A percentile compares a stretch with the other conserved stretches of the same genome.
Conservation (phyloP, 2,888 invertebrate genomes). For the Catocala nupta region DNA sequence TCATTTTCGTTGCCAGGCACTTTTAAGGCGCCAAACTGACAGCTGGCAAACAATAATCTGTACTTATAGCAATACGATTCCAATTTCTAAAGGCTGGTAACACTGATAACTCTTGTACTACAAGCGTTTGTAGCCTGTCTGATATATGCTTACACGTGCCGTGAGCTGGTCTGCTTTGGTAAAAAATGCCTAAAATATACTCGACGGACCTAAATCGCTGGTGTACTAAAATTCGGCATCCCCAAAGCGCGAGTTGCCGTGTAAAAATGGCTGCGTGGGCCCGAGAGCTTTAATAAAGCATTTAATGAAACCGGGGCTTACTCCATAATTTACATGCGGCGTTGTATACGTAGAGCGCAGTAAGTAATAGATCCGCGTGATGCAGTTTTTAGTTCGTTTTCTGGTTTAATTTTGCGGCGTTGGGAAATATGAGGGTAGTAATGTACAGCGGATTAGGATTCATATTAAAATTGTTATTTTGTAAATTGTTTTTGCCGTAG, state of each 20-base stretch:
- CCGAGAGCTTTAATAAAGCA: conserved; percentile 65
- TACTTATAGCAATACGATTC: no score
- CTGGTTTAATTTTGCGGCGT: not conserved
- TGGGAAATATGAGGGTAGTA: not conserved
- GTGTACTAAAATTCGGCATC: conserved; percentile 37
- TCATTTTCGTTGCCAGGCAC: no score
- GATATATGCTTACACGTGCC: no score
- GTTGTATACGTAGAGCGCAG: conserved; percentile 33
- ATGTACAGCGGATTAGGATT: not conserved
- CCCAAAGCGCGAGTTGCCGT: conserved; percentile 26
- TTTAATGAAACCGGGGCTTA: conserved; percentile 70
- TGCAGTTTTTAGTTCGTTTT: conserved; percentile 6
- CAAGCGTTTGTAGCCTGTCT: no score
- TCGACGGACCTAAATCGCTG: conserved; percentile 3
- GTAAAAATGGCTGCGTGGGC: conserved; percentile 32
- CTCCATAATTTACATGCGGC: conserved; percentile 69
- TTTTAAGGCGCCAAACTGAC: no score
- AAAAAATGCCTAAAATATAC: no score
- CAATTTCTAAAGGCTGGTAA: no score
- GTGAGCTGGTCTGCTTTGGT: no score
- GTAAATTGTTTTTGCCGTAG: no score
- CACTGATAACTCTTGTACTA: no score
- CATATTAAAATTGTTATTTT: no score
- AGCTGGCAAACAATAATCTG: no score
- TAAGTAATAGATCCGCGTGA: conserved; percentile 34